phyloP scores from a whole-genome alignment of 2,888 invertebrate species.

The Apamea monoglypha region DNA sequence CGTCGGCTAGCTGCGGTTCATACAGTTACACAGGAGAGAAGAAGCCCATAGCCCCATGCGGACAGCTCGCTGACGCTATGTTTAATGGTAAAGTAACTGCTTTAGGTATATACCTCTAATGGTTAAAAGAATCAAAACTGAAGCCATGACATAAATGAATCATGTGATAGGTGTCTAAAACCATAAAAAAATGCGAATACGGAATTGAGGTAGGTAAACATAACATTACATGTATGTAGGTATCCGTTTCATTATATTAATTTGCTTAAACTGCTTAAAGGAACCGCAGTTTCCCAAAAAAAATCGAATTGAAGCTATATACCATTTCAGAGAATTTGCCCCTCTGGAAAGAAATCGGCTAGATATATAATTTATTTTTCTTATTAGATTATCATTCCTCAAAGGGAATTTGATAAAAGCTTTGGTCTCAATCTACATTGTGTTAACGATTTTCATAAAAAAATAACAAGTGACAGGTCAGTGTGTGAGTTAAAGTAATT shows the following conservation, averaged over 20 bases:
- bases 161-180: no score
- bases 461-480: no score
- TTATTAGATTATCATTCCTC: background rate
- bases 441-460: no score
- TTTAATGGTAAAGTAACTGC: slow-evolving; percentile 51
- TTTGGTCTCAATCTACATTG: background rate
- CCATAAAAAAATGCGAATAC: background rate
- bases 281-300: background rate
- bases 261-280: no score
- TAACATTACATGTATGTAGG: background rate
- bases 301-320: no score
- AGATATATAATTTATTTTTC: background rate
- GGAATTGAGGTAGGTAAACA: background rate
- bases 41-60: slow-evolving; percentile 60
- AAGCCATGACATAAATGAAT: no score
- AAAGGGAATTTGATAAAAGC: background rate
- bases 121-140: background rate
- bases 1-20: slow-evolving; percentile 36
- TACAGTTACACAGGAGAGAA: slow-evolving; percentile 27
- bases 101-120: background rate
- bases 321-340: background rate
- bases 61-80: slow-evolving; percentile 54
- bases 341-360: background rate
- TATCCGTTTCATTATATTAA: background rate
- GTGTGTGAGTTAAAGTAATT: no score